Evolutionary conservation across 2,113 vertebrate species (phyloP).

Genomic region (Cricetomys ansorgei): DNA sequence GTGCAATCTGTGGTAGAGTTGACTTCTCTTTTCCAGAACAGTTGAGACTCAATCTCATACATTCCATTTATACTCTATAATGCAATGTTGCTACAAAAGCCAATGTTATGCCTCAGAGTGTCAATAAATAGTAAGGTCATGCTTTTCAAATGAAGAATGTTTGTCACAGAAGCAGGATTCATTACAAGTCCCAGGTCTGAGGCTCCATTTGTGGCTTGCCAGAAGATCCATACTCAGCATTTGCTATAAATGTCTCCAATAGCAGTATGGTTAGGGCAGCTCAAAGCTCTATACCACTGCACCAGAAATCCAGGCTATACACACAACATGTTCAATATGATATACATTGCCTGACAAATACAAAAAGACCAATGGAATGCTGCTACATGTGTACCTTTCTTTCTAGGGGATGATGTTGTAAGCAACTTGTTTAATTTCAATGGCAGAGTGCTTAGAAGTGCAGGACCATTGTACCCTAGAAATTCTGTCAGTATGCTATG

Average conservation of each 20-base stretch:
- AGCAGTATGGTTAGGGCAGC: not conserved
- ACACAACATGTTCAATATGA: not conserved
- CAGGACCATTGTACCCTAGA: not conserved
- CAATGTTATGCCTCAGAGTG: not conserved
- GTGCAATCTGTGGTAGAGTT: not conserved
- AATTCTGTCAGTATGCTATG: not conserved
- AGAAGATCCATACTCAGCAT: not conserved
- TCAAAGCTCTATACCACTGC: not conserved
- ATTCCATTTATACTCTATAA: not conserved
- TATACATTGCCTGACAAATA: not conserved
- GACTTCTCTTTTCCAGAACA: not conserved
- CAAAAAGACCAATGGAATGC: not conserved
- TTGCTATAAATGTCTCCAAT: not conserved
- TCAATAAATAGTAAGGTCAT: not conserved
- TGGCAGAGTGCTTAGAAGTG: not conserved
- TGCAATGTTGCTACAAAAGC: not conserved
- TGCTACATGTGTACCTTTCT: not conserved
- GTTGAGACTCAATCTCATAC: too few species aligned
- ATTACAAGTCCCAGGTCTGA: slow-evolving; percentile 5
- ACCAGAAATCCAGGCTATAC: not conserved
- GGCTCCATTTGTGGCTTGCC: not conserved
- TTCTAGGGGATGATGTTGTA: not conserved
- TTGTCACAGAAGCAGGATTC: not conserved
- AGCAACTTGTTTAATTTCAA: not conserved
- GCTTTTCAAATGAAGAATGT: slow-evolving; percentile 46